Evolutionary conservation across 1,140 invertebrate species (phyloP), one percentile per base, ranked within the genome.

Genomic region (Monomorium pharaonis): DNA sequence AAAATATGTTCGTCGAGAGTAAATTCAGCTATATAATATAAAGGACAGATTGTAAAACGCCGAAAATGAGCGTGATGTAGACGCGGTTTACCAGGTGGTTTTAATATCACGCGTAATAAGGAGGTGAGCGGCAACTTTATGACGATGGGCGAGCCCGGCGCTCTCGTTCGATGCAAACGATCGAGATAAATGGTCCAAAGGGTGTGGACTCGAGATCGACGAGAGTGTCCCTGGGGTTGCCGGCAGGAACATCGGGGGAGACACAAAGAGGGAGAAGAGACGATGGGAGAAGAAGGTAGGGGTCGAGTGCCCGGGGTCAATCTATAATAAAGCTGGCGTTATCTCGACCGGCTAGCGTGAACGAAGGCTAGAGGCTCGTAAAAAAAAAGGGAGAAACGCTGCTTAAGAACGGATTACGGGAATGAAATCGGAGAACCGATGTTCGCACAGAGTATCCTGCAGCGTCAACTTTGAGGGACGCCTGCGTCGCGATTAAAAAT

Each of bases 321-420:
- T 94, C 94, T 94, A 94, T 94, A 94, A 94, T 94, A 94, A 94
- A 94, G 92, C 93, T 91, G 88, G 91, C 91, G 89, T 93, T 94
- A 94, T 94, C 93, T 94, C 89, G 80, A 74, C 58, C 86, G 90
- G 86, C 87, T 94, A 93, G 94, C 93, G 93, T 92, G 92, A 94
- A 94, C 92, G 91, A 92, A 92, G 90, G 85, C 84, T 86, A 56
- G 85, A 83, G 89, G 81, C 91, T 94, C 94, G 93, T 95, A 95
- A 95, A 95, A 95, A 95, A 95, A 93, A 91, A 88, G 80, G 62
- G 72, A 88, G 89, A 90, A n/a, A 92, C 89, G 90, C 92, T 93
- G 92, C 92, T 94, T 93, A 94, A 95, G 94, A 94, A 94, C 92
- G 92, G 94, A 95, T 94, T 94, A 94, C 91, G 93, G 92, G 94